Evolutionary conservation across 2,113 vertebrate species (phyloP), one percentile per base, ranked within the genome.

Genomic region (Tetrao urogallus): DNA sequence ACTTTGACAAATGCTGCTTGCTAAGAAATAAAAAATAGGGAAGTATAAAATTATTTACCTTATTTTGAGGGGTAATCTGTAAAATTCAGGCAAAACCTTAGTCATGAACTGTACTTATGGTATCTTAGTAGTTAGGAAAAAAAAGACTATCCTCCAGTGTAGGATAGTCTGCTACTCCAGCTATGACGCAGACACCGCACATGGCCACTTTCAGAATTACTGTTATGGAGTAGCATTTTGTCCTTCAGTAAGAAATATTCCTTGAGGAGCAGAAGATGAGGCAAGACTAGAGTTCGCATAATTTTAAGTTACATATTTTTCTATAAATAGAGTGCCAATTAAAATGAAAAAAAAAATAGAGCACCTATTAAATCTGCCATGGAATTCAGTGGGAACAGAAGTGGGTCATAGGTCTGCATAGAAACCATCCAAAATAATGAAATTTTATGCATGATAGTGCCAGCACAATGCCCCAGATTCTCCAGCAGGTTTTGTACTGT

Each of bases 311-410:
- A 94, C 88, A 90, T 36, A 20, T 85, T 88, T 88, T 94, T 95
- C 95, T 97, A 96, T 96, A 96, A 95, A 97, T 96, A 97, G 92
- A 58, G 25, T 70, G 50, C 85, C 69, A 92, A 97, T 97, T 97
- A 96, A 97, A 91, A 89, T 73, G 72, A 71, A 90, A 88, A 96
- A 96, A 90, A 88, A 96, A 96, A 95, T 82, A 92, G 83, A 95
- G 25, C 89, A 94, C 63, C 77, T 95, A 95, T 96, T 96, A 93
- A 94, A 95, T 92, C 63, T 94, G 77, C 84, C 27, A 70, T 90
- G 63, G 72, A 96, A 93, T 95, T 93, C 91, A 92, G 45, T 90
- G 83, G 92, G 88, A 96, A 83, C 38, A 76, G 87, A 97, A 95
- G 54, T 95, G 94, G 93, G 91, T 96, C 95, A 93, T 93, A 92